Conservation (phyloP, 1,140 invertebrate species). For the Drosophila orosa region DNA sequence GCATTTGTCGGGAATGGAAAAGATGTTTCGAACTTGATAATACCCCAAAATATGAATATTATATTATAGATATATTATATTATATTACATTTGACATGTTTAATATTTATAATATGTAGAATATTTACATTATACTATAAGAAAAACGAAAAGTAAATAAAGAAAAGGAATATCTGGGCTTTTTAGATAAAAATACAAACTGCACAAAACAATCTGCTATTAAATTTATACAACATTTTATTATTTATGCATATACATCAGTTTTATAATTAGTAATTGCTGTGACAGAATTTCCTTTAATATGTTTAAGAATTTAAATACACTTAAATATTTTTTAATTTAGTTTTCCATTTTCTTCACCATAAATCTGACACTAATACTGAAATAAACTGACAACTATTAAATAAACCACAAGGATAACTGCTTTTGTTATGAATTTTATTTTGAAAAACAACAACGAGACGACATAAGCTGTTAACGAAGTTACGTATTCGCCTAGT, state of each 20-base stretch:
- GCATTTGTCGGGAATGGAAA: neutral
- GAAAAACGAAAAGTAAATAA: no score
- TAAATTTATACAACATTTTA: no score
- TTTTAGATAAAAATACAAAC: no score
- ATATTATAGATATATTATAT: neutral
- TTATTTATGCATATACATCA: no score
- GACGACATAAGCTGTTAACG: neutral
- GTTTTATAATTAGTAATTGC: no score
- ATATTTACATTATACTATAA: neutral
- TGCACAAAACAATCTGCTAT: no score
- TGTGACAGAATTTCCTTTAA: neutral
- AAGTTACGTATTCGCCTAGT: neutral
- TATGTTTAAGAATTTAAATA: neutral
- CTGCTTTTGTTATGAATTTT: neutral
- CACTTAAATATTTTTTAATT: neutral
- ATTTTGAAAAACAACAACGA: neutral
- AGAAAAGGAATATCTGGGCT: no score
- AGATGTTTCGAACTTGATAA: neutral
- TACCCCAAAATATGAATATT: conserved; percentile 5
- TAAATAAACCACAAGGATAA: neutral
- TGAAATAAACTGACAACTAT: neutral
- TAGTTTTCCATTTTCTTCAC: neutral
- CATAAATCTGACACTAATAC: neutral
- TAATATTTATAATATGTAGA: neutral
- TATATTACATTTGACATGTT: no score